phyloP scores from a whole-genome alignment of 2,888 invertebrate species.

The Hofmannophila pseudospretella region DNA sequence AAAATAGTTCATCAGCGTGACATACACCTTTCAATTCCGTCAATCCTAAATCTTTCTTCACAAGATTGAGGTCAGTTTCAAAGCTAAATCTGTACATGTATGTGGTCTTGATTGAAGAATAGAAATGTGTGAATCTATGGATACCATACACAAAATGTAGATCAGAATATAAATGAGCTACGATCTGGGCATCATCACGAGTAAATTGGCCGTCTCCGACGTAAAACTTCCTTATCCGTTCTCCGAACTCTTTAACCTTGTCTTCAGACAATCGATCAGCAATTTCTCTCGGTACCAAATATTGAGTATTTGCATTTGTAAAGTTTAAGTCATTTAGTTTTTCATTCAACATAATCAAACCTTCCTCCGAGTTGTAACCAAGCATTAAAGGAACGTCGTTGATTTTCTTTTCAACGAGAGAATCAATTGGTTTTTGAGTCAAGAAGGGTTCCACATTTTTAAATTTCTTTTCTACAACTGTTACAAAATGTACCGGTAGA shows the following conservation, averaged over 20 bases:
- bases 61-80: slow-evolving; percentile 26
- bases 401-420: slow-evolving; percentile 24
- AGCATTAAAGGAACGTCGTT: slow-evolving; percentile 30
- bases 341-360: slow-evolving; percentile 19
- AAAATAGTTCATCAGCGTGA: slow-evolving; percentile 54
- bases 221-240: too few species aligned
- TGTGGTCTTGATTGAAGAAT: slow-evolving; percentile 13
- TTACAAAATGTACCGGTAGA: slow-evolving; percentile 31
- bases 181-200: not conserved
- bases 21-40: slow-evolving; percentile 32
- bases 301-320: slow-evolving; percentile 25
- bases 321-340: slow-evolving; percentile 23
- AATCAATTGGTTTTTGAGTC: slow-evolving; percentile 24
- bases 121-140: slow-evolving; percentile 18
- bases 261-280: slow-evolving; percentile 15
- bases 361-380: slow-evolving; percentile 37
- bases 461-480: slow-evolving; percentile 38
- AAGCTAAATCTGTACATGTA: slow-evolving; percentile 28
- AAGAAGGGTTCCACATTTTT: slow-evolving; percentile 28
- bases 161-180: slow-evolving; percentile 15
- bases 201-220: not conserved
- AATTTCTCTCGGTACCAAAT: slow-evolving; percentile 30
- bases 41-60: slow-evolving; percentile 17
- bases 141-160: slow-evolving; percentile 19
- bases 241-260: too few species aligned